Evolutionary conservation across 1,140 invertebrate species (phyloP).

Genomic region (Drosophila micromelanica): DNA sequence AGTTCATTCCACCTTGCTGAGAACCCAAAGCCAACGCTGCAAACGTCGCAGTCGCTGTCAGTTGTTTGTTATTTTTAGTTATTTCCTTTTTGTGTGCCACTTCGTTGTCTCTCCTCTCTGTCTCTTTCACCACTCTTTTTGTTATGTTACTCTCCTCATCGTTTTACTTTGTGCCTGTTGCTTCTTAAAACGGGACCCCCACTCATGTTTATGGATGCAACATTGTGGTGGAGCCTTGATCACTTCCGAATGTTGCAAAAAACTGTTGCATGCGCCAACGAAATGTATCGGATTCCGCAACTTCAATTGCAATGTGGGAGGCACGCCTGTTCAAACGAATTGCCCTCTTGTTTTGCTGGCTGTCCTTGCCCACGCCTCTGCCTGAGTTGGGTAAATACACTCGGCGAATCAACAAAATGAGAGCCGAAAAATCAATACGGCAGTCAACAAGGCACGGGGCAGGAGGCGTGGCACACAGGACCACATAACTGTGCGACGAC

Average conservation of each 20-base stretch:
- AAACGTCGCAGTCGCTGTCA: slow-evolving; percentile 13
- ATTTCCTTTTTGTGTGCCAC: slow-evolving; percentile 78
- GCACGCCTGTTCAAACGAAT: not conserved
- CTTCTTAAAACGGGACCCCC: slow-evolving; percentile 27
- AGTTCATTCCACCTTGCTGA: slow-evolving; percentile 81
- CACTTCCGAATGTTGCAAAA: slow-evolving; percentile 13
- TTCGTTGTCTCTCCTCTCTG: slow-evolving; percentile 51
- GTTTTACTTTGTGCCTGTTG: slow-evolving; percentile 3
- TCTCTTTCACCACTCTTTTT: slow-evolving; percentile 35
- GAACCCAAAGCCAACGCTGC: slow-evolving; percentile 56
- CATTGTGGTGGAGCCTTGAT: slow-evolving; percentile 9
- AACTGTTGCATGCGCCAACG: slow-evolving; percentile 11
- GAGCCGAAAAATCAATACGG: slow-evolving; percentile 46
- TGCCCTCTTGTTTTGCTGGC: not conserved
- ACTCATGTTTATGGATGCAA: not conserved
- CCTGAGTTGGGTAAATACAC: slow-evolving; percentile 42
- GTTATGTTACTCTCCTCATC: slow-evolving; percentile 28
- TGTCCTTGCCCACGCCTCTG: not conserved
- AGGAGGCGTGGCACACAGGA: slow-evolving; percentile 52
- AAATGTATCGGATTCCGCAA: not conserved
- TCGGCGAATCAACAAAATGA: slow-evolving; percentile 37
- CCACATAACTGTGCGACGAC: slow-evolving; percentile 20
- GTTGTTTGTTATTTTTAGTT: slow-evolving; percentile 81
- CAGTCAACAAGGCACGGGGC: slow-evolving; percentile 16
- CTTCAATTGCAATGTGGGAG: not conserved